These are phyloP conservation scores for Drosophila tsacasi DNA, from an alignment of 1,140 invertebrate species.

Conservation along the genomic window DNA sequence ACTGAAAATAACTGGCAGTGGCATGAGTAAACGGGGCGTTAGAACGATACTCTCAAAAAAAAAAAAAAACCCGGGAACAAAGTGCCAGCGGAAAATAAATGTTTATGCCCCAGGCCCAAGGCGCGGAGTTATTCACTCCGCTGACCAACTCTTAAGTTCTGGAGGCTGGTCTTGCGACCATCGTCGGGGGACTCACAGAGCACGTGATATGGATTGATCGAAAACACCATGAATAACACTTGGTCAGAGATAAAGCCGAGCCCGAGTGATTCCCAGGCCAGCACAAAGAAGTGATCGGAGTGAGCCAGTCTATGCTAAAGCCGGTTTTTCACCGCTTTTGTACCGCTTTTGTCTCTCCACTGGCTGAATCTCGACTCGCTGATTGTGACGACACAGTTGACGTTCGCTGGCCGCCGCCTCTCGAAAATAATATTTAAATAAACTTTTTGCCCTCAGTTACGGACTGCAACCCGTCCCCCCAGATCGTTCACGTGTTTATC, in stretches of 20 bases:
- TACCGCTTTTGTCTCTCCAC: constrained; percentile 13
- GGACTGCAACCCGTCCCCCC: constrained; percentile 20
- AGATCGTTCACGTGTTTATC: constrained; percentile 49
- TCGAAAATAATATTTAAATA: constrained; percentile 47
- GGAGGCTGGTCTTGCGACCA: constrained; percentile 40
- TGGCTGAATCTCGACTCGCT: not conserved
- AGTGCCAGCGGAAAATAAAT: constrained; percentile 31
- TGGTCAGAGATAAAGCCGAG: constrained; percentile 19
- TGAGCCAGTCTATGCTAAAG: constrained; percentile 39
- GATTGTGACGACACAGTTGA: constrained; percentile 67
- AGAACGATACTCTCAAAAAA: constrained; percentile 26
- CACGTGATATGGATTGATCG: constrained; percentile 48
- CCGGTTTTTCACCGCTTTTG: constrained; percentile 27
- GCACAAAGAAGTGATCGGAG: constrained; percentile 30
- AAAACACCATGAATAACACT: constrained; percentile 34
- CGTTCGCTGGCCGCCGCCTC: constrained; percentile 37
- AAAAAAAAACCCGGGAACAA: constrained; percentile 45
- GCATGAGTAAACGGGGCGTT: constrained; percentile 60
- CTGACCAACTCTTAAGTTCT: constrained; percentile 21
- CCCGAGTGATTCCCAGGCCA: constrained; percentile 38
- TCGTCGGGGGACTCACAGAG: constrained; percentile 34
- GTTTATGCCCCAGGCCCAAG: constrained; percentile 14
- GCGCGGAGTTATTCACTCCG: constrained; percentile 15
- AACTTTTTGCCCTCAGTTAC: constrained; percentile 52
- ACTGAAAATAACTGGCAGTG: constrained; percentile 47